Percentiles rank a stretch among this genome's conserved stretches.
These are phyloP conservation scores for Coenonympha glycerion DNA, from an alignment of 2,888 invertebrate species.

Conservation along the genomic window DNA sequence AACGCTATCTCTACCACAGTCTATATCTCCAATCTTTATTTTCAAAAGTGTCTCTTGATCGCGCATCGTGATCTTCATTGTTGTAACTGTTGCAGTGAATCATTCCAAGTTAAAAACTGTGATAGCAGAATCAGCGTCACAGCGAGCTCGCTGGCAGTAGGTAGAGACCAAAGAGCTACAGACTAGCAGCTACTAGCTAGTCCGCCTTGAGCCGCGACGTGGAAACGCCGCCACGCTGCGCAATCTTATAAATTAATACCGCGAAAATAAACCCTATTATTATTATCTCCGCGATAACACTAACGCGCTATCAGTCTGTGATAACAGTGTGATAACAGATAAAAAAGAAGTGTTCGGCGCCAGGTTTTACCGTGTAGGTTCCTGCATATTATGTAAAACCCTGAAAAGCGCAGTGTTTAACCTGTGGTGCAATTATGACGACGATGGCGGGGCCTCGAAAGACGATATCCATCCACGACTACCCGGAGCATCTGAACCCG, in stretches of 20 bases:
- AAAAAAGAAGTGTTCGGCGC: conserved; percentile 63
- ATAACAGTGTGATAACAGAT: conserved; percentile 71
- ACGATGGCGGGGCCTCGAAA: conserved; percentile 65
- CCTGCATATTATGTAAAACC: conserved; percentile 66
- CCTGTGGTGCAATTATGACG: conserved; percentile 51
- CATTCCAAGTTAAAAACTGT: conserved; percentile 18
- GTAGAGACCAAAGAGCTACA: conserved; percentile 2
- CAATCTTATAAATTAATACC: conserved; percentile 31
- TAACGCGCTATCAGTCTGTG: conserved; percentile 59
- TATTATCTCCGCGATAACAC: conserved; percentile 70
- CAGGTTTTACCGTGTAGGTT: conserved; percentile 37
- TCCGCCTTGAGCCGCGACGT: conserved; percentile 51
- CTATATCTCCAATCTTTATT: too few relatives aligned
- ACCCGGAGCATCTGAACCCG: conserved; percentile 86
- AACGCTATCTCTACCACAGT: too few relatives aligned
- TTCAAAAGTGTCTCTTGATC: too few relatives aligned
- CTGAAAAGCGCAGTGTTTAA: conserved; percentile 42
- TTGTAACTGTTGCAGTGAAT: conserved; percentile 4
- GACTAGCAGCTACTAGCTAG: conserved; percentile 39
- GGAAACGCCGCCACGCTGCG: conserved; percentile 41
- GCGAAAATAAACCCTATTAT: conserved; percentile 62
- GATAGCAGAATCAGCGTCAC: conserved; percentile 30
- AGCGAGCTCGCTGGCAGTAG: conserved; percentile 17
- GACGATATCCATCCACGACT: conserved; percentile 78
- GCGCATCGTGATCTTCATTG: not conserved